A percentile compares a stretch with the other conserved stretches of the same genome.
Evolutionary conservation across 2,113 vertebrate species (phyloP).

Genomic region (Ia io): DNA sequence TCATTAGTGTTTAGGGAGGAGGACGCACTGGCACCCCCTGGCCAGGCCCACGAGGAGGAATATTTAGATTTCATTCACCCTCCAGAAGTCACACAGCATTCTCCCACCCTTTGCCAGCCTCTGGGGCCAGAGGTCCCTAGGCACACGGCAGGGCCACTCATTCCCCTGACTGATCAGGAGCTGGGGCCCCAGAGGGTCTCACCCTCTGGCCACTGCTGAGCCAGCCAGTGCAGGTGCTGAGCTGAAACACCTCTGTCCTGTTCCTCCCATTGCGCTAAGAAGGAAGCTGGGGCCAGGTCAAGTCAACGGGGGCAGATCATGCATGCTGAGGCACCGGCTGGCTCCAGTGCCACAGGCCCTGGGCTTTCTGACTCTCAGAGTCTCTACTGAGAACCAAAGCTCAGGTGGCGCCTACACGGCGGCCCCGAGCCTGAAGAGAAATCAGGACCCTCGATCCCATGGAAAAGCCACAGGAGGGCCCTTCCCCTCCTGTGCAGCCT

Average conservation of each 20-base stretch:
- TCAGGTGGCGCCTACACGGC: neutral
- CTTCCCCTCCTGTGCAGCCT: neutral
- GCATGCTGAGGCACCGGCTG: constrained; percentile 8
- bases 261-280: neutral
- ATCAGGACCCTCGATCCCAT: accelerated
- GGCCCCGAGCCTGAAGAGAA: neutral
- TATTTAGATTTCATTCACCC: neutral
- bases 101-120: neutral
- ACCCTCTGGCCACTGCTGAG: neutral
- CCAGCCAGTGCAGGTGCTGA: neutral
- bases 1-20: neutral
- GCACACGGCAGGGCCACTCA: neutral
- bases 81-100: neutral
- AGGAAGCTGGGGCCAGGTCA: neutral
- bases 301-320: neutral
- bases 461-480: no score
- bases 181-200: neutral
- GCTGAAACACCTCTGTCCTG: neutral
- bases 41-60: neutral
- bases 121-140: neutral
- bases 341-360: neutral
- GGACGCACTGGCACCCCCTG: neutral
- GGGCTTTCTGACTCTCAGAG: constrained; percentile 55
- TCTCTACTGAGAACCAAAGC: neutral
- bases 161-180: neutral